Evolutionary conservation across 2,888 invertebrate genomes (phyloP).

Genomic region (Autographa pulchrina): DNA sequence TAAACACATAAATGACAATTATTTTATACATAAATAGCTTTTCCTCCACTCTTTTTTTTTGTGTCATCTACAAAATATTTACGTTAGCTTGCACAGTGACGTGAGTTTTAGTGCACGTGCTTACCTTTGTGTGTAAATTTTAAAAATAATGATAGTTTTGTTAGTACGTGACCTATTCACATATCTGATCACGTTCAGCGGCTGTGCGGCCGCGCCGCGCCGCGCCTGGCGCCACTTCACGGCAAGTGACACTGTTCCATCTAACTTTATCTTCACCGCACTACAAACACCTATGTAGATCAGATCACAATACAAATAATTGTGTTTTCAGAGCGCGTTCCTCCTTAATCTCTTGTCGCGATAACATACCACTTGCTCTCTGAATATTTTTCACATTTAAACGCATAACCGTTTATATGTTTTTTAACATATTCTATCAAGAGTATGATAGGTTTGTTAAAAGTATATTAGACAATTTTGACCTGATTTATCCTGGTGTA

Average conservation of each 20-base stretch:
- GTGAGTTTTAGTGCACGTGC: conserved; percentile 68
- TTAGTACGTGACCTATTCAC: conserved; percentile 83
- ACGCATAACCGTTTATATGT: conserved; percentile 59
- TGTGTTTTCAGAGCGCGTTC: conserved; percentile 84
- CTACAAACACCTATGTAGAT: conserved; percentile 79
- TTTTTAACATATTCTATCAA: conserved; percentile 37
- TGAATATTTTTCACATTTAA: conserved; percentile 75
- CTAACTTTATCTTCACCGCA: conserved; percentile 72
- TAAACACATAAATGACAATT: background rate
- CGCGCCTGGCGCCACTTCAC: conserved; percentile 42
- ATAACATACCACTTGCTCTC: conserved; percentile 70
- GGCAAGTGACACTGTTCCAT: conserved; percentile 66
- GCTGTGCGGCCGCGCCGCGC: conserved; percentile 48
- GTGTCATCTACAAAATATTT: conserved; percentile 23
- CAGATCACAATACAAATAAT: conserved; percentile 83
- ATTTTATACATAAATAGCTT: conserved; percentile 8
- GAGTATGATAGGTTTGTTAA: conserved; percentile 21
- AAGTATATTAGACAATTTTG: conserved; percentile 25
- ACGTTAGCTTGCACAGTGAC: conserved; percentile 12
- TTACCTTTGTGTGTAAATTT: conserved; percentile 65
- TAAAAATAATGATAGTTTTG: conserved; percentile 70
- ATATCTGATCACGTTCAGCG: conserved; percentile 67
- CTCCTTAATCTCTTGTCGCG: conserved; percentile 78
- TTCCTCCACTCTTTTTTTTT: conserved; percentile 21
- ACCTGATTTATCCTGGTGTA: conserved; percentile 35